phyloP scores from a whole-genome alignment of 2,888 invertebrate genomes.

The Copidosoma aretas region DNA sequence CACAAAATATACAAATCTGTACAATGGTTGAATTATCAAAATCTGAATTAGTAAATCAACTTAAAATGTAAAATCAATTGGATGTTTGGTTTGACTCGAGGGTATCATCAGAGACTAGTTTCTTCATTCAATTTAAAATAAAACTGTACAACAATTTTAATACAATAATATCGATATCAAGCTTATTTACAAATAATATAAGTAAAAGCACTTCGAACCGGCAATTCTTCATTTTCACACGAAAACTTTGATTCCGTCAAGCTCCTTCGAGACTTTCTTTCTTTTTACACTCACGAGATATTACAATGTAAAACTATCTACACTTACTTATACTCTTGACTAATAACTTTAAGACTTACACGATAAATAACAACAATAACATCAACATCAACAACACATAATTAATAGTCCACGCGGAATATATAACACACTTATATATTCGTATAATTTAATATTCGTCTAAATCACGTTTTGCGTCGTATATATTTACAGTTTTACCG shows the following conservation, averaged over 20 bases:
- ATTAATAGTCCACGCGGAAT: slow-evolving; percentile 56
- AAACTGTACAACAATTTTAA: slow-evolving; percentile 3
- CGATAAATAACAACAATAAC: slow-evolving; percentile 60
- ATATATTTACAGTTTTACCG: slow-evolving; percentile 26
- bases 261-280: slow-evolving; percentile 2
- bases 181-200: background rate
- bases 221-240: slow-evolving; percentile 18
- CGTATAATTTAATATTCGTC: slow-evolving; percentile 32
- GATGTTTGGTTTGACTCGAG: slow-evolving; percentile 3
- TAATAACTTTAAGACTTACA: slow-evolving; percentile 45
- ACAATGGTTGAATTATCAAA: slow-evolving; percentile 18
- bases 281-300: background rate
- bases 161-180: slow-evolving; percentile 14
- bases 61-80: slow-evolving; percentile 16
- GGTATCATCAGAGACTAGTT: slow-evolving; percentile 10
- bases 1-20: slow-evolving; percentile 1
- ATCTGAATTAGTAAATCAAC: slow-evolving; percentile 2
- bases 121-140: slow-evolving; percentile 8
- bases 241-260: slow-evolving; percentile 14
- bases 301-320: slow-evolving; percentile 23
- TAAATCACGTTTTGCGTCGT: slow-evolving; percentile 11
- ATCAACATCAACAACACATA: slow-evolving; percentile 62
- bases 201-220: slow-evolving; percentile 31
- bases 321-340: slow-evolving; percentile 41
- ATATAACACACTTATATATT: slow-evolving; percentile 9